A percentile compares a stretch with the other conserved stretches of the same genome.
Conservation (phyloP, 1,140 invertebrate genomes). For the Tetramorium alpestre region DNA sequence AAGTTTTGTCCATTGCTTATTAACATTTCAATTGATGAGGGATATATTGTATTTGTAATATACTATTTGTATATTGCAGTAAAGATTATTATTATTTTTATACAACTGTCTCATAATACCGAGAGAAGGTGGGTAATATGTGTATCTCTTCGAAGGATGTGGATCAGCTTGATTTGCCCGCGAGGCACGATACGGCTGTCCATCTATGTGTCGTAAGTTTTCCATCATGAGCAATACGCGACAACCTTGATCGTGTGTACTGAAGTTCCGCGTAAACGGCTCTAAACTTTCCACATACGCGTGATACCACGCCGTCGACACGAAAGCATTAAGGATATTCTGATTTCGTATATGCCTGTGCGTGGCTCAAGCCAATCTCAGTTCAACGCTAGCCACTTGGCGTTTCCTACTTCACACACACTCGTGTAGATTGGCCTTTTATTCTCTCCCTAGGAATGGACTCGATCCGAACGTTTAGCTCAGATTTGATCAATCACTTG, state of each 20-base stretch:
- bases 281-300: constrained; percentile 57
- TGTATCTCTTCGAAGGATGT: not conserved
- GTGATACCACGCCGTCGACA: constrained; percentile 63
- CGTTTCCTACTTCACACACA: constrained; percentile 78
- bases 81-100: too few species aligned
- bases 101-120: not conserved
- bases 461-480: constrained; percentile 19
- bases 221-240: constrained; percentile 42
- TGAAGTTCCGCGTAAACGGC: not conserved
- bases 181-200: constrained; percentile 28
- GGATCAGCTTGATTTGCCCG: constrained; percentile 14
- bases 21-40: not conserved
- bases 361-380: constrained; percentile 73
- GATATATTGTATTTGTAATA: not conserved
- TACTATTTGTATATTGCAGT: too few species aligned
- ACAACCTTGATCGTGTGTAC: constrained; percentile 35
- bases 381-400: constrained; percentile 80
- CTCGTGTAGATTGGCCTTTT: constrained; percentile 79
- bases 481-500: constrained; percentile 9
- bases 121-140: not conserved
- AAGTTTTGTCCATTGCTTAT: not conserved
- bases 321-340: constrained; percentile 66
- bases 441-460: constrained; percentile 69
- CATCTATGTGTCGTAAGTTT: constrained; percentile 20
- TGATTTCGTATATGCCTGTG: constrained; percentile 70